Conservation (phyloP, 2,797 vertebrate genomes). For the Carduelis carduelis region DNA sequence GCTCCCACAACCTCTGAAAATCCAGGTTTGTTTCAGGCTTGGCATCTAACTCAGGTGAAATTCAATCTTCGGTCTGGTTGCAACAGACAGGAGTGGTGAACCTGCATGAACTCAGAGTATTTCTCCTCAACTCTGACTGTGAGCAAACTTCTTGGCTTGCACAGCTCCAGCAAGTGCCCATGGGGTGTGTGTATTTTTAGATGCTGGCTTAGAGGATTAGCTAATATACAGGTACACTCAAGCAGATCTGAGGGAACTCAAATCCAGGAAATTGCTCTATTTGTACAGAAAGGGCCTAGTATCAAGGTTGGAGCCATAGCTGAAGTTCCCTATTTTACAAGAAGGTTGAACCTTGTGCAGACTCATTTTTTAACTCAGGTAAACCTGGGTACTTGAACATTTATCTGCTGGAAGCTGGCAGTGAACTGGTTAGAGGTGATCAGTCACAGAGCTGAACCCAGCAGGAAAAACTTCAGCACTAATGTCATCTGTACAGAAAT, state of each 20-base stretch:
- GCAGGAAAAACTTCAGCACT: not conserved
- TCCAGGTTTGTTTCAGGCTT: not conserved
- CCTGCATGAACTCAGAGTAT: not conserved
- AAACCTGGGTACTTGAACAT: not conserved
- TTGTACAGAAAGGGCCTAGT: not conserved
- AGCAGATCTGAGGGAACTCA: not conserved
- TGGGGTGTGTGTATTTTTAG: slow-evolving; percentile 42
- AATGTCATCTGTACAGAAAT: not conserved
- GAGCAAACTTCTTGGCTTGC: slow-evolving; percentile 18
- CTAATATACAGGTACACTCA: not conserved
- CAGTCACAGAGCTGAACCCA: not conserved
- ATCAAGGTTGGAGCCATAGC: not conserved
- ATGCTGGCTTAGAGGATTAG: slow-evolving; percentile 6
- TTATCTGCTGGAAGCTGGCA: not conserved
- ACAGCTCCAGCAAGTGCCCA: slow-evolving; percentile 13
- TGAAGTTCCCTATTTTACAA: not conserved
- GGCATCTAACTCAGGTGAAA: not conserved
- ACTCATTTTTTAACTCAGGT: not conserved
- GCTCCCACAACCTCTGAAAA: not conserved
- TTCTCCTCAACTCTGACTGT: not conserved
- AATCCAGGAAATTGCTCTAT: not conserved
- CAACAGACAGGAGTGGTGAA: slow-evolving; percentile 15
- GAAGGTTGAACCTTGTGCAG: not conserved
- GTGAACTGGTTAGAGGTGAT: not conserved
- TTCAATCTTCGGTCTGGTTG: slow-evolving; percentile 9